Percentiles rank a stretch among this genome's conserved stretches.
Evolutionary conservation across 2,113 vertebrate species (phyloP).

Genomic region (Microtus montanus): DNA sequence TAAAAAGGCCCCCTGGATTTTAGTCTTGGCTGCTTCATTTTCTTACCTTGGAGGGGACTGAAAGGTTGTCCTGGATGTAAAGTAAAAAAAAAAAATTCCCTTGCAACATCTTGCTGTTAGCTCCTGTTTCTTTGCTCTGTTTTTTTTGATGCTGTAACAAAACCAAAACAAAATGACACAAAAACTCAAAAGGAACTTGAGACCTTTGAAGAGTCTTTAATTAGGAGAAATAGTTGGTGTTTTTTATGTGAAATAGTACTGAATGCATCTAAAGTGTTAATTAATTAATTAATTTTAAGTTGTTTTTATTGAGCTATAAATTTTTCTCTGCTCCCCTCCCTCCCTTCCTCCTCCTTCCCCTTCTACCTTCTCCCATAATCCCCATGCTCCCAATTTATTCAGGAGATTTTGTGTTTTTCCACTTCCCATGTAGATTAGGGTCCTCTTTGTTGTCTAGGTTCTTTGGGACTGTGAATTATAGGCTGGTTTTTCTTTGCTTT

Average conservation of each 20-base stretch:
- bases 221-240: not conserved
- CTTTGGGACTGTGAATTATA: too few relatives aligned
- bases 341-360: too few relatives aligned
- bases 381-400: too few relatives aligned
- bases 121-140: not conserved
- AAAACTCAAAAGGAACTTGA: not conserved
- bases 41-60: not conserved
- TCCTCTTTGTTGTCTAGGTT: too few relatives aligned
- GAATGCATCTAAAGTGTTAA: not conserved
- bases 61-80: not conserved
- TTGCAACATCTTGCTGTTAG: not conserved
- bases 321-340: too few relatives aligned
- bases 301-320: too few relatives aligned
- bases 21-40: not conserved
- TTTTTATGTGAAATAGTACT: not conserved
- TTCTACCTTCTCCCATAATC: too few relatives aligned
- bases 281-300: not conserved
- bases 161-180: not conserved
- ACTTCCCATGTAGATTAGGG: too few relatives aligned
- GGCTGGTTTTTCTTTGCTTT: too few relatives aligned
- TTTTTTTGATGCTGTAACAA: not conserved
- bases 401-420: too few relatives aligned
- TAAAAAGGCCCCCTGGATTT: not conserved
- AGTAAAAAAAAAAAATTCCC: not conserved
- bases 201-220: not conserved